Base-by-base conservation (phyloP, 2,113 vertebrate species). In the Forbesichthys agassizii region DNA sequence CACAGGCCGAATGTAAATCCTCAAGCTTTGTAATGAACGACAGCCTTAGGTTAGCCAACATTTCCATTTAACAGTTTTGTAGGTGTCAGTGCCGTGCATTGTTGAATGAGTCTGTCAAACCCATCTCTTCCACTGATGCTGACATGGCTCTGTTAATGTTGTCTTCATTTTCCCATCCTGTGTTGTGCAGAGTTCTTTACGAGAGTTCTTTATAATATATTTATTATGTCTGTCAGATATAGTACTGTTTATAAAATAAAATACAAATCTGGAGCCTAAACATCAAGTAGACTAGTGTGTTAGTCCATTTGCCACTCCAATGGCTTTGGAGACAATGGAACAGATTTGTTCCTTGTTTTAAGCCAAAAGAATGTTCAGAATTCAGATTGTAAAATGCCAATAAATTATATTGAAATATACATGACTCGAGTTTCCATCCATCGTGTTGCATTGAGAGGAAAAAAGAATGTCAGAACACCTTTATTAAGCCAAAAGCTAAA, bases 371-470 rank as follows among this genome's bases (percentile, higher is more conserved):
- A 62, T 85, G 61, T 68, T 1, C 55, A 75, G 84, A 88, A 79
- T 87, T 88, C 84, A 89, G 85, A 81, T 81, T 89, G 80, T 88
- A 84, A 84, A 86, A 89, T 84, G 77, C 77, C 85, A 93, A 92
- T 92, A 92, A 91, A 90, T 83, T 77, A 77, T 70, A 82, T 81
- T 60, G 54, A 87, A 86, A 88, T 74, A 61, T 33, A 61, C 7
- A 63, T 59, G 0, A 4, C 55, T 48, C 54, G 49, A 11, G 11
- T 51, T 51, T 51, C 10, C 9, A 11, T 51, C 49, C 10, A 42
- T 7, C 36, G 7, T 1, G 3, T 42, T 42, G 36, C 7, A 6
- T 42, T 42, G 36, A 42, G 36, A 42, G 36, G 36, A 8, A 42
- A 42, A 6, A 6, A 42, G 1, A 42, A 5, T 3, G 7, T 8